Evolutionary conservation across 2,113 vertebrate genomes (phyloP).

Genomic region (Bufo gargarizans): DNA sequence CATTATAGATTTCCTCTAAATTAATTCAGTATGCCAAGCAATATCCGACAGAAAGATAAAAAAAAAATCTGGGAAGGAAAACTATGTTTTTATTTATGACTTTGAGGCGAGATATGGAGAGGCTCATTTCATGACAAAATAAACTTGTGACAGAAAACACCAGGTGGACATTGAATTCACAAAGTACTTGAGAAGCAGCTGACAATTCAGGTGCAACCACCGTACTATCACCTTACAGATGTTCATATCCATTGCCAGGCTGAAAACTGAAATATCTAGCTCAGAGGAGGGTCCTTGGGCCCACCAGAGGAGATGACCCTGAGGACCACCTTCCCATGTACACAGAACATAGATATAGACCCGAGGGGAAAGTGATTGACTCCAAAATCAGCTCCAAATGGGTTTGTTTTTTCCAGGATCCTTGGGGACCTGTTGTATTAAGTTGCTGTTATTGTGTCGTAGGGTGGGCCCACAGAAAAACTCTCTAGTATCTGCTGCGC

Average conservation of each 20-base stretch:
- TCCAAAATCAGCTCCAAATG: too few relatives aligned
- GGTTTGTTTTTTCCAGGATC: too few relatives aligned
- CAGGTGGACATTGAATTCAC: conserved; percentile 4
- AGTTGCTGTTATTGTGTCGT: too few relatives aligned
- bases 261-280: too few relatives aligned
- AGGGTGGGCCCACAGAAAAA: too few relatives aligned
- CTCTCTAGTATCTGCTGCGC: too few relatives aligned
- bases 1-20: conserved; percentile 16
- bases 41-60: conserved; percentile 30
- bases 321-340: not conserved
- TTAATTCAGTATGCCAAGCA: conserved; percentile 17
- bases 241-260: not conserved
- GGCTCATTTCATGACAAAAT: conserved; percentile 40
- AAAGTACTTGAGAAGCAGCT: not conserved
- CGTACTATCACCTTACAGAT: not conserved
- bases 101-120: conserved; percentile 15
- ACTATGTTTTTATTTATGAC: conserved; percentile 54
- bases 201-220: not conserved
- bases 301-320: not conserved
- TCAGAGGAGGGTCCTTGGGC: too few relatives aligned
- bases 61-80: conserved; percentile 18
- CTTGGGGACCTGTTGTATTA: too few relatives aligned
- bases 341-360: too few relatives aligned
- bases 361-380: too few relatives aligned
- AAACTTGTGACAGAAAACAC: conserved; percentile 13